phyloP scores from a whole-genome alignment of 1,140 invertebrate genomes.

The Drosophila tani region DNA sequence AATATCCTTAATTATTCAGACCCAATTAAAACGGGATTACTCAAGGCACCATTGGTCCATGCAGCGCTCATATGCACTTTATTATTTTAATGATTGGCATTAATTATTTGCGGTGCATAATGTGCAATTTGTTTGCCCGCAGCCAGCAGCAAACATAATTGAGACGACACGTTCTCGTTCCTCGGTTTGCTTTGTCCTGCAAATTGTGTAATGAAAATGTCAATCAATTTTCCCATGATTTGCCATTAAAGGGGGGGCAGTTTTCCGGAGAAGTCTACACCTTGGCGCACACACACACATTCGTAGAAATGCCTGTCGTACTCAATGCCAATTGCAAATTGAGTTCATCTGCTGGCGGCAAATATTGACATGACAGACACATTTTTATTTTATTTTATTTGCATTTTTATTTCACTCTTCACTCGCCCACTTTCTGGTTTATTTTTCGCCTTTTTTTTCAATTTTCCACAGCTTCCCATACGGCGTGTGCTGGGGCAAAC shows the following conservation, averaged over 20 bases:
- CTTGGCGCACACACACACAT: conserved; percentile 26
- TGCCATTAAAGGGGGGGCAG: conserved; percentile 54
- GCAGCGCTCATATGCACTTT: conserved; percentile 64
- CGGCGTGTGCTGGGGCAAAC: conserved; percentile 21
- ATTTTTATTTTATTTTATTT: conserved; percentile 84
- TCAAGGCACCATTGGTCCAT: conserved; percentile 17
- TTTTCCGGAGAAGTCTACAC: conserved; percentile 46
- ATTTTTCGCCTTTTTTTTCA: conserved; percentile 47
- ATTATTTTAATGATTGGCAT: conserved; percentile 79
- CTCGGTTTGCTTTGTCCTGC: conserved; percentile 70
- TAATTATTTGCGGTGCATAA: conserved; percentile 79
- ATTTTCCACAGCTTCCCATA: conserved; percentile 50
- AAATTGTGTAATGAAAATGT: conserved; percentile 84
- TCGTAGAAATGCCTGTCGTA: conserved; percentile 50
- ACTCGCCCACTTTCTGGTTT: conserved; percentile 30
- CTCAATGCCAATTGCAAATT: conserved; percentile 83
- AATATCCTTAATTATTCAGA: conserved; percentile 70
- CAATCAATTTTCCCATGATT: conserved; percentile 83
- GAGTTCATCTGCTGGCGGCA: conserved; percentile 83
- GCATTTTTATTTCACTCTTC: conserved; percentile 79
- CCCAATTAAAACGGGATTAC: conserved; percentile 61
- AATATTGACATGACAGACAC: conserved; percentile 84
- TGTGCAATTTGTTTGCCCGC: conserved; percentile 67
- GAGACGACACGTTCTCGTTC: conserved; percentile 14
- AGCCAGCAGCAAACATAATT: conserved; percentile 46